Conservation (phyloP, 2,113 vertebrate genomes). For the Notiomystis cincta region DNA sequence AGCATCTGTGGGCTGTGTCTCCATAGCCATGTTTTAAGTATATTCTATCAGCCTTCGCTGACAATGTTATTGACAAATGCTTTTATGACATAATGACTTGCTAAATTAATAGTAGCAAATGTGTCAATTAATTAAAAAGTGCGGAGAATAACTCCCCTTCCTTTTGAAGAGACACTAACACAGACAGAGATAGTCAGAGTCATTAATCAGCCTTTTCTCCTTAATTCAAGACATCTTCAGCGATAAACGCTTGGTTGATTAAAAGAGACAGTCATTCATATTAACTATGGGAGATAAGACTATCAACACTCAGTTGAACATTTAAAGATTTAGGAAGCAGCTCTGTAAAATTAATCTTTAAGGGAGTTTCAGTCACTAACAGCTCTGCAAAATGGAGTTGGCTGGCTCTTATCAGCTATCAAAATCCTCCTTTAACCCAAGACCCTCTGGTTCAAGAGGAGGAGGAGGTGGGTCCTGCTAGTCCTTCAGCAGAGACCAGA, state of each 20-base stretch:
- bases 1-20: not conserved
- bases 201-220: constrained; percentile 4
- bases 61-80: constrained; percentile 15
- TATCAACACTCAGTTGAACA: not conserved
- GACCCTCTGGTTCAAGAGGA: not conserved
- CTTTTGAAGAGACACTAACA: not conserved
- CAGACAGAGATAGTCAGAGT: not conserved
- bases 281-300: constrained; percentile 11
- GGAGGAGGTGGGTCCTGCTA: not conserved
- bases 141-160: not conserved
- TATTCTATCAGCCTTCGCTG: not conserved
- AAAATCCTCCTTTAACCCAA: not conserved
- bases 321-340: not conserved
- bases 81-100: not conserved
- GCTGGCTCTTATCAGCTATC: not conserved
- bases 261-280: not conserved
- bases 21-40: not conserved
- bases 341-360: not conserved
- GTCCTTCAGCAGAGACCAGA: not conserved
- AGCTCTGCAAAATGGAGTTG: not conserved
- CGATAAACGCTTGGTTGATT: not conserved
- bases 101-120: not conserved
- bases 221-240: not conserved
- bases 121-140: not conserved
- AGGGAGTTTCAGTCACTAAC: not conserved